Evolutionary conservation across 2,888 invertebrate species (phyloP).

Genomic region (Mimumesa dahlbomi): DNA sequence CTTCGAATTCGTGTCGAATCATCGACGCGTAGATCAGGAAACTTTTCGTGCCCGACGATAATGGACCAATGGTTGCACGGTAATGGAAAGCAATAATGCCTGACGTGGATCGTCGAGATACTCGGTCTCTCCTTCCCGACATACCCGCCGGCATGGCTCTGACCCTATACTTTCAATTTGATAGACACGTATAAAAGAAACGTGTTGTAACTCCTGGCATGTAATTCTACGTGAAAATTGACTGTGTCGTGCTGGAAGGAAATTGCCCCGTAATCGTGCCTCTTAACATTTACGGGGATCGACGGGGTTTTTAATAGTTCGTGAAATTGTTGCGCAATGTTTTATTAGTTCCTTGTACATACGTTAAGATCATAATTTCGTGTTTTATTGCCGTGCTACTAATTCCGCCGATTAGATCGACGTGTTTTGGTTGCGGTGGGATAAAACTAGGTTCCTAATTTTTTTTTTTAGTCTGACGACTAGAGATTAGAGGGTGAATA

Average conservation of each 20-base stretch:
- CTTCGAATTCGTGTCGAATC: constrained; percentile 12
- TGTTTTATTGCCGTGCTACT: too few species aligned
- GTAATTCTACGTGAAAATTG: constrained; percentile 41
- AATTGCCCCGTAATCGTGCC: constrained; percentile 13
- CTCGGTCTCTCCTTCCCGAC: constrained; percentile 1
- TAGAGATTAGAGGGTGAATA: too few species aligned
- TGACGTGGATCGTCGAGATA: constrained; percentile 30
- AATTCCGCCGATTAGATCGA: too few species aligned
- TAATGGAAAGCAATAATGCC: constrained; percentile 52
- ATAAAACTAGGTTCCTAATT: too few species aligned
- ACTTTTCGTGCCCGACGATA: constrained; percentile 28
- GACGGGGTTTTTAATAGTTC: constrained; percentile 6
- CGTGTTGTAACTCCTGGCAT: constrained; percentile 15
- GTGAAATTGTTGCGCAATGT: background rate
- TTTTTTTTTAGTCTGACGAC: too few species aligned
- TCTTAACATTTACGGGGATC: constrained; percentile 12
- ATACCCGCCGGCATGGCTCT: constrained; percentile 14
- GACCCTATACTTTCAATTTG: constrained; percentile 40
- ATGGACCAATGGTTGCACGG: constrained; percentile 32
- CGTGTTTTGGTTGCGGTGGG: too few species aligned
- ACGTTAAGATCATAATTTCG: too few species aligned
- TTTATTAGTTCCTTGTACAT: too few species aligned
- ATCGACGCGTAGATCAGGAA: constrained; percentile 23
- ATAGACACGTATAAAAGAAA: constrained; percentile 13
- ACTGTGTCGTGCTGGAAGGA: constrained; percentile 27